Base-by-base conservation (phyloP, 1,140 invertebrate species). In the Dinoponera quadriceps region DNA sequence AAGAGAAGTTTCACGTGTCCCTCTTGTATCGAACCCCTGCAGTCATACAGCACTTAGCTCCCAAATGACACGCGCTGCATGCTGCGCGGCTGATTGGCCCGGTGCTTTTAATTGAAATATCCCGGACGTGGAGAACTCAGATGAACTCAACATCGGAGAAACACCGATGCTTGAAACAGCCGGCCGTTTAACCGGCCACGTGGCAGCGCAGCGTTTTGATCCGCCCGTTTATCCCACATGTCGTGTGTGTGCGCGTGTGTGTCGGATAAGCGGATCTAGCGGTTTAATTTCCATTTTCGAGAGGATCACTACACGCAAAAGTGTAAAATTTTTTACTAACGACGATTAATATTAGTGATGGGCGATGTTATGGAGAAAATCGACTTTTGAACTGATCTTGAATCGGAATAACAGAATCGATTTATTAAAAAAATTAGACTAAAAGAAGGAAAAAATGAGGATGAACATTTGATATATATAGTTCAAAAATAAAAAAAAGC, bases 21-120 rank as follows among this genome's bases (percentile, higher is more conserved):
- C n/a, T n/a, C n/a, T n/a, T n/a, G n/a, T n/a, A n/a, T n/a, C n/a
- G 81, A 75, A 62, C 66, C 57, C 66, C 80, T 75, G 74, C 63
- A 57, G 82, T 48, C 57, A 29, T 51, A 33, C 54, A 33, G 82
- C 69, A 73, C 62, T 84, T 57, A 62, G 72, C 86, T 84, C 68
- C 85, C 84, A 85, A n/a, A 84, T 84, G 63, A 73, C 78, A 84
- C 84, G 62, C 38, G 73, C 65, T 65, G 69, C 85, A 85, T 83
- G 81, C 82, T 83, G 85, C 54, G 73, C 81, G 59, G 71, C 71
- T 88, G 87, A 91, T 91, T 91, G 89, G 74, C 63, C 85, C 38
- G 33, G 75, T 73, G 78, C 72, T 87, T 89, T 88, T 91, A 91
- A 91, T 91, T 91, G 89, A 91, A 90, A 91, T 91, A 91, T 91